These are phyloP conservation scores for Bothrops jararaca DNA, from an alignment of 2,113 vertebrate genomes.

Conservation along the genomic window DNA sequence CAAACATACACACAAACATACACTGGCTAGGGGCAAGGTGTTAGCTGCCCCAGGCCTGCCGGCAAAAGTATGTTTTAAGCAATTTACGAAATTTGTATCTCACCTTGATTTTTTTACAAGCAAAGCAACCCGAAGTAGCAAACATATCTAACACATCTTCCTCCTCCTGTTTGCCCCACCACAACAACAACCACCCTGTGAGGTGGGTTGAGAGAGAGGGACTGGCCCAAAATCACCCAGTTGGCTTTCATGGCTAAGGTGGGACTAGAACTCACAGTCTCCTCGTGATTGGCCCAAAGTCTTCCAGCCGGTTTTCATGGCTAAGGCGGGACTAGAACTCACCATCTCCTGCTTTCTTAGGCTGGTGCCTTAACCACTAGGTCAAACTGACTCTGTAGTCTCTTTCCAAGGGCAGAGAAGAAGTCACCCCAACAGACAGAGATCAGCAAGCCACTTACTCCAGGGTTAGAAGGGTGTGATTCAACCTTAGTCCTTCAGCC, in stretches of 20 bases:
- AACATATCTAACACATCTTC: not conserved
- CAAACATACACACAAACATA: no score
- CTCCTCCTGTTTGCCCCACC: not conserved
- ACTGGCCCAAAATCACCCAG: not conserved
- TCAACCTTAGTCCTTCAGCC: conserved; percentile 81
- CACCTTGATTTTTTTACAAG: not conserved
- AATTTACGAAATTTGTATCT: no score
- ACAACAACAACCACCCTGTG: not conserved
- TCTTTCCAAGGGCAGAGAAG: not conserved
- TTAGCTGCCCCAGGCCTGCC: no score
- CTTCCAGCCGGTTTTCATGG: no score
- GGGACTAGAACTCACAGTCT: not conserved
- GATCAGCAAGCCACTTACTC: conserved; percentile 75
- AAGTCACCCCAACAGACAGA: not conserved
- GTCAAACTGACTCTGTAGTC: not conserved
- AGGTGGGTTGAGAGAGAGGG: not conserved
- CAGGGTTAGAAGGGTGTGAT: conserved; percentile 81
- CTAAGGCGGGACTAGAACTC: not conserved
- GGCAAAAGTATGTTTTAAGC: no score
- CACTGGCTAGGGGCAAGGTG: no score
- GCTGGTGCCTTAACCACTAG: not conserved
- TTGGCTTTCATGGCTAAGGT: not conserved
- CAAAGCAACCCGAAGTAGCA: not conserved
- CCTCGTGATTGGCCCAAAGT: no score
- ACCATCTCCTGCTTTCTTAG: not conserved